Evolutionary conservation across 2,888 invertebrate genomes (phyloP).

Genomic region (Coelopa pilipes): DNA sequence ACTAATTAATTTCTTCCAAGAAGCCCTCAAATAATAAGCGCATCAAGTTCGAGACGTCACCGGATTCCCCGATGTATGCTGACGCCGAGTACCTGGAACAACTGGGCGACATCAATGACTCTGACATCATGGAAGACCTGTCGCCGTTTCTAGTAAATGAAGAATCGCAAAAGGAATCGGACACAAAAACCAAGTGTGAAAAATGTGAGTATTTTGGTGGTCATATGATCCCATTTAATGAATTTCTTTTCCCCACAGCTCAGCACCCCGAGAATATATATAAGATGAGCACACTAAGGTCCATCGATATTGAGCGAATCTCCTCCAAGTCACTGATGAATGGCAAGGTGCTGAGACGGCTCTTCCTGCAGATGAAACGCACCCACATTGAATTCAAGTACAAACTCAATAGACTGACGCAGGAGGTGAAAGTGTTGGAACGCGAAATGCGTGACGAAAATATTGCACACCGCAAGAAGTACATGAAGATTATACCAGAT

Average conservation of each 20-base stretch:
- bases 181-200: not conserved
- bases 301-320: slow-evolving; percentile 38
- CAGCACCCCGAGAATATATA: slow-evolving; percentile 11
- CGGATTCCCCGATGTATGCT: slow-evolving; percentile 28
- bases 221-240: not conserved
- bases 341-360: slow-evolving; percentile 35
- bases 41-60: not conserved
- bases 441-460: slow-evolving; percentile 34
- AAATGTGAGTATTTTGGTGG: slow-evolving; percentile 11
- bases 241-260: not conserved
- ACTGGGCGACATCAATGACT: slow-evolving; percentile 29
- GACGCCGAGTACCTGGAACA: slow-evolving; percentile 34
- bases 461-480: slow-evolving; percentile 33
- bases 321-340: slow-evolving; percentile 35
- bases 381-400: slow-evolving; percentile 39
- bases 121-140: slow-evolving; percentile 22
- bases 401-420: slow-evolving; percentile 38
- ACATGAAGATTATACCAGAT: slow-evolving; percentile 41
- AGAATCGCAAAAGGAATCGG: not conserved
- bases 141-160: slow-evolving; percentile 12
- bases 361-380: slow-evolving; percentile 39
- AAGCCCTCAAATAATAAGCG: slow-evolving; percentile 9
- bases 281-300: not conserved
- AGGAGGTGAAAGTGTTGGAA: slow-evolving; percentile 34
- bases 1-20: not conserved